Conservation (phyloP, 2,888 invertebrate genomes). For the Nephrotoma appendiculata region DNA sequence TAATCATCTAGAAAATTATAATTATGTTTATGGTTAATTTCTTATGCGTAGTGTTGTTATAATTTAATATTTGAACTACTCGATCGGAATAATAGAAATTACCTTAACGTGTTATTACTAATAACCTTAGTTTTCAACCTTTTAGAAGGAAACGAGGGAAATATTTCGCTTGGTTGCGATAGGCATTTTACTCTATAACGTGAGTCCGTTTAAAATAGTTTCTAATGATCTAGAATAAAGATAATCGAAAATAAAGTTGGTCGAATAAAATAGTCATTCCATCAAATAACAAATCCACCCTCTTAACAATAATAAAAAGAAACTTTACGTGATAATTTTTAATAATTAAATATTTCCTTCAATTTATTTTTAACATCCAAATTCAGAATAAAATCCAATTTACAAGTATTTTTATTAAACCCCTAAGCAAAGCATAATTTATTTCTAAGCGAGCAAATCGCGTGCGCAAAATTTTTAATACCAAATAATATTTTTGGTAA, state of each 20-base stretch:
- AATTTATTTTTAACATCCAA: background rate
- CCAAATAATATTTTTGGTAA: background rate
- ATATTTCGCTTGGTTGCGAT: too few species aligned
- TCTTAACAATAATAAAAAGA: background rate
- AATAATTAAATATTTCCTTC: background rate
- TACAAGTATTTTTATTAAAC: background rate
- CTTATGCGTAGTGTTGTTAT: too few species aligned
- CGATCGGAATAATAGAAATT: too few species aligned
- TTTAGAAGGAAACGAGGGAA: too few species aligned
- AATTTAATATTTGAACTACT: too few species aligned
- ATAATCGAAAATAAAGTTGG: background rate
- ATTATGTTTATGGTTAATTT: too few species aligned
- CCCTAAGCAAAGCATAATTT: background rate
- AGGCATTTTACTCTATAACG: too few species aligned
- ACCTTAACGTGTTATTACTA: too few species aligned
- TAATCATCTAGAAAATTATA: too few species aligned
- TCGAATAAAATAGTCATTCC: background rate
- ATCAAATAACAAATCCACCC: background rate
- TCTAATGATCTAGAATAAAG: background rate
- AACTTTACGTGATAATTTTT: background rate
- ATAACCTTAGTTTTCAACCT: too few species aligned
- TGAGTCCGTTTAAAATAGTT: too few species aligned
- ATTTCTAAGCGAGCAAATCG: background rate
- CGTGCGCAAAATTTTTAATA: background rate
- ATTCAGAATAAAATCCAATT: background rate